These are phyloP conservation scores for Aradus depressus DNA, from an alignment of 2,888 invertebrate genomes.

Conservation along the genomic window DNA sequence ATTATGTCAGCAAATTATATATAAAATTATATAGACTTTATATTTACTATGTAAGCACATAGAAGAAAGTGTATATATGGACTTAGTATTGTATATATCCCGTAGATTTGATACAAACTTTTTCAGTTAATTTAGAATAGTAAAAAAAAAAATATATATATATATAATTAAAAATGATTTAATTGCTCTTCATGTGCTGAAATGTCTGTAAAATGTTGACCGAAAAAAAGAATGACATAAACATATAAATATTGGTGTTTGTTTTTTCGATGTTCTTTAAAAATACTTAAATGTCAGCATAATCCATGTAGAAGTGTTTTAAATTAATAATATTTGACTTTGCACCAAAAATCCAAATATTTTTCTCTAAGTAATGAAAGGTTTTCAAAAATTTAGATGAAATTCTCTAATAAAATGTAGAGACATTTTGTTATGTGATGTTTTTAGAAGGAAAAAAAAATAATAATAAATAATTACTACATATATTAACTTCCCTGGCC, in stretches of 20 bases:
- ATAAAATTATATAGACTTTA: slow-evolving; percentile 15
- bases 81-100: slow-evolving; percentile 24
- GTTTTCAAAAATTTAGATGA: slow-evolving; percentile 2
- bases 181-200: slow-evolving; percentile 6
- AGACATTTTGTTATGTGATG: slow-evolving; percentile 20
- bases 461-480: not conserved
- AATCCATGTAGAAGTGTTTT: slow-evolving; percentile 9
- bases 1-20: no score
- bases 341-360: slow-evolving; percentile 14
- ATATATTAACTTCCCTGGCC: slow-evolving; percentile 22
- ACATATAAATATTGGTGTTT: slow-evolving; percentile 16
- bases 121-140: slow-evolving; percentile 11
- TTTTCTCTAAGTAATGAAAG: no score
- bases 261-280: slow-evolving; percentile 18
- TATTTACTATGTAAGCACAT: slow-evolving; percentile 19
- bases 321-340: not conserved
- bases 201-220: slow-evolving; percentile 15
- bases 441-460: slow-evolving; percentile 13
- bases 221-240: not conserved
- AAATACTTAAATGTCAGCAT: slow-evolving; percentile 12
- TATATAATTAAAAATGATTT: slow-evolving; percentile 5
- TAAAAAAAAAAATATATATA: slow-evolving; percentile 2
- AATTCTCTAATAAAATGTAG: slow-evolving; percentile 15
- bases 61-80: slow-evolving; percentile 21
- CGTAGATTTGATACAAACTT: slow-evolving; percentile 26